Evolutionary conservation across 2,888 invertebrate species (phyloP).

Genomic region (Geophilus truncorum): DNA sequence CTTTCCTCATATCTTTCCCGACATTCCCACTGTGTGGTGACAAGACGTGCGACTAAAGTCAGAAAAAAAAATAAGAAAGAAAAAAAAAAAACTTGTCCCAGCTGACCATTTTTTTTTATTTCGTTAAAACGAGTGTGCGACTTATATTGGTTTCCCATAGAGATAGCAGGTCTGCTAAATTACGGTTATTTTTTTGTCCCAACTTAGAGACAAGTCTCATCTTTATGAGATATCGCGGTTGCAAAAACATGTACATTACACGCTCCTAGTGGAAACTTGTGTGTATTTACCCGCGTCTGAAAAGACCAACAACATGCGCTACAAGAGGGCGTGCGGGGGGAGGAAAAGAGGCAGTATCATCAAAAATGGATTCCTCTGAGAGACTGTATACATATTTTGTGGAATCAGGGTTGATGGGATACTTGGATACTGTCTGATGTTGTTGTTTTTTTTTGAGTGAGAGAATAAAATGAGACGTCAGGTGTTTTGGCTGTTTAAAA

Average conservation of each 20-base stretch:
- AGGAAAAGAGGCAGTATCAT: neutral
- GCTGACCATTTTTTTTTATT: neutral
- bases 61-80: no score
- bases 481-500: no score
- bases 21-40: neutral
- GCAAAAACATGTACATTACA: neutral
- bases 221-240: conserved; percentile 4
- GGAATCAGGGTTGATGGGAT: neutral
- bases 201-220: neutral
- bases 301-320: neutral
- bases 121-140: neutral
- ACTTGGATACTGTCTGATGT: neutral
- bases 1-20: neutral
- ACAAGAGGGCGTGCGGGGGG: neutral
- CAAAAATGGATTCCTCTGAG: neutral
- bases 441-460: no score
- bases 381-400: neutral
- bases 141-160: neutral
- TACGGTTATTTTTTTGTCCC: neutral
- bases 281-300: neutral
- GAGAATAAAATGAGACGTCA: no score
- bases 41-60: neutral
- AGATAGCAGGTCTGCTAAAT: neutral
- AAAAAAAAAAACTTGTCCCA: neutral
- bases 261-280: neutral